Percentiles rank a stretch among this genome's conserved stretches.
phyloP scores from a whole-genome alignment of 1,140 invertebrate genomes.

The Hestina assimilis region DNA sequence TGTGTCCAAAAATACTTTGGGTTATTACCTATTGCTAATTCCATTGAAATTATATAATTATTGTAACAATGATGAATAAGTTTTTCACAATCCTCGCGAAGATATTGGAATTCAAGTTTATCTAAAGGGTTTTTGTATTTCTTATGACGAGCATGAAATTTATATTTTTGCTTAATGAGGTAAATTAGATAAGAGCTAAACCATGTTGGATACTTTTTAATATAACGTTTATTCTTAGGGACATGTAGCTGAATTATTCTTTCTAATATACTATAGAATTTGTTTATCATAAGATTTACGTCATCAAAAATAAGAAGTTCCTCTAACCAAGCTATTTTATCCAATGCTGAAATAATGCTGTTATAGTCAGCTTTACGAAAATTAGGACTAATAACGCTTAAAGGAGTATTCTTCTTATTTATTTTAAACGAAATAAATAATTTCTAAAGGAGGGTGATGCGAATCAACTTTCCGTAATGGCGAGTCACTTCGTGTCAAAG shows the following conservation, averaged over 20 bases:
- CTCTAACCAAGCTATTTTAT: background rate
- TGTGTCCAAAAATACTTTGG: too few species aligned
- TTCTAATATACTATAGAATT: too few species aligned
- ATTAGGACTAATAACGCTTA: background rate
- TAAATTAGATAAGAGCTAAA: background rate
- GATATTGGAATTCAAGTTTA: slow-evolving; percentile 1
- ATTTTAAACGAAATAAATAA: background rate
- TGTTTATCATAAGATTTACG: too few species aligned
- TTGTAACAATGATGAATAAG: background rate
- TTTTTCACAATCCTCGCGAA: background rate
- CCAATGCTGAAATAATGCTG: background rate
- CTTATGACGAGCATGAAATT: background rate
- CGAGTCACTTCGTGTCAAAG: background rate
- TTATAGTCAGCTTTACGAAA: background rate
- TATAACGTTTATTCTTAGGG: too few species aligned
- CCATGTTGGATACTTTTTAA: background rate
- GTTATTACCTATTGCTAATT: background rate
- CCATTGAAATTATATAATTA: background rate
- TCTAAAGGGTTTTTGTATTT: slow-evolving; percentile 5
- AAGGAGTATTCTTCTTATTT: background rate
- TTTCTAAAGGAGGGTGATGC: background rate
- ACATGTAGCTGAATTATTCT: too few species aligned
- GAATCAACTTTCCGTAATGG: background rate
- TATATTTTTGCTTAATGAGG: background rate
- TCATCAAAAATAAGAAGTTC: background rate